Evolutionary conservation across 2,113 vertebrate species (phyloP).

Genomic region (Myrmecobius fasciatus): DNA sequence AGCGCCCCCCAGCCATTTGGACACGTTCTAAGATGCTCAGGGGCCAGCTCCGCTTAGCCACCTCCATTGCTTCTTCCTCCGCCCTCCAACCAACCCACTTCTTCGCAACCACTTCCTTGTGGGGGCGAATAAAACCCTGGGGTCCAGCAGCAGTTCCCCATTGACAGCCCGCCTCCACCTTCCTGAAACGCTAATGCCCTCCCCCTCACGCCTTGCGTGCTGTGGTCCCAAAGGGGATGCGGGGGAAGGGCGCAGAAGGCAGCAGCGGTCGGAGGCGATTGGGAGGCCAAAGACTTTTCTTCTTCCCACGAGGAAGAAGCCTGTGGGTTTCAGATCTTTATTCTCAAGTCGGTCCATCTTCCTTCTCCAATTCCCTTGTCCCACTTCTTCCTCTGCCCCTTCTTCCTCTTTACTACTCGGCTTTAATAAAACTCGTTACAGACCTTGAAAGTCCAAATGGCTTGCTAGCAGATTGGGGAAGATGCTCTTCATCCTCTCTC

Average conservation of each 20-base stretch:
- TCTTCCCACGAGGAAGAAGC: background rate
- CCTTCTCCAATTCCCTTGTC: background rate
- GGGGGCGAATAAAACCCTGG: background rate
- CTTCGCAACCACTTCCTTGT: background rate
- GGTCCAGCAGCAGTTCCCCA: background rate
- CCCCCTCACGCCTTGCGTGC: background rate
- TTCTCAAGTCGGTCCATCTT: background rate
- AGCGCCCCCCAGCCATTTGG: background rate
- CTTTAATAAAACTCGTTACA: background rate
- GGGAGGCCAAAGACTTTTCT: background rate
- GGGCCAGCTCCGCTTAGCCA: background rate
- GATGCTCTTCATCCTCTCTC: background rate
- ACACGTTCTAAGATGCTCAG: background rate
- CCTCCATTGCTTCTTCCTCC: background rate
- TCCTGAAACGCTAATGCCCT: background rate
- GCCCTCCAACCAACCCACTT: background rate
- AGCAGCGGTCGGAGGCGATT: background rate
- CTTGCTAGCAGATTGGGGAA: background rate
- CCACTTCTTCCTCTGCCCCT: background rate
- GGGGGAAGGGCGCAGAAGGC: too few relatives aligned
- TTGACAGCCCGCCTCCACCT: background rate
- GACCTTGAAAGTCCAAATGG: background rate
- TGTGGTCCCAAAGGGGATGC: background rate
- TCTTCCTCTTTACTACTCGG: background rate
- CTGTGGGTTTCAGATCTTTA: background rate